A percentile compares a stretch with the other conserved stretches of the same genome.
These are phyloP conservation scores for Eilema depressum DNA, from an alignment of 2,888 invertebrate species.

Conservation along the genomic window DNA sequence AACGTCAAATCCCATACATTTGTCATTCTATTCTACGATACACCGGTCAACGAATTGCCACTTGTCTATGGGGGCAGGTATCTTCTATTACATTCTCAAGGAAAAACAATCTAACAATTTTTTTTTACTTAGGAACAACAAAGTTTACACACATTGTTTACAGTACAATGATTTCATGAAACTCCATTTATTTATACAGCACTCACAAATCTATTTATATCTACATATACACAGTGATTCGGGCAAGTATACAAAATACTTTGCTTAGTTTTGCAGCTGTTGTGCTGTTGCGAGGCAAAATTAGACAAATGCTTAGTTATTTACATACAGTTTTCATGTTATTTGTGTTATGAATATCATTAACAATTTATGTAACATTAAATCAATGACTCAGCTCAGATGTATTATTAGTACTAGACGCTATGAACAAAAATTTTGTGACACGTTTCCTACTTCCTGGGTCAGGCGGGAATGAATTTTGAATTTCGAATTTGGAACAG, in stretches of 20 bases:
- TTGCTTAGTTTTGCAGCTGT: background rate
- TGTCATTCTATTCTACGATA: too few species aligned
- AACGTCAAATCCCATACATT: too few species aligned
- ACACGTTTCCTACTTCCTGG: too few species aligned
- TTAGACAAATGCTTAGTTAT: conserved; percentile 4
- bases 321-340: background rate
- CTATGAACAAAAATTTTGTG: too few species aligned
- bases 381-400: background rate
- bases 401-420: too few species aligned
- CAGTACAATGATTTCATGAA: background rate
- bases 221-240: background rate
- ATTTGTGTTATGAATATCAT: background rate
- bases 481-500: too few species aligned
- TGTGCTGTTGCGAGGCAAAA: background rate
- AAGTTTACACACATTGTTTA: background rate
- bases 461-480: too few species aligned
- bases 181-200: background rate
- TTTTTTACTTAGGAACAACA: background rate
- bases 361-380: background rate
- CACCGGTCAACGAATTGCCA: too few species aligned
- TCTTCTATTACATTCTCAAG: background rate
- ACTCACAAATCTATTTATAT: background rate
- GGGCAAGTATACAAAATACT: background rate
- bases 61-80: too few species aligned
- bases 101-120: background rate